These are phyloP conservation scores for Cephus spinipes DNA, from an alignment of 2,888 invertebrate genomes.

Conservation along the genomic window DNA sequence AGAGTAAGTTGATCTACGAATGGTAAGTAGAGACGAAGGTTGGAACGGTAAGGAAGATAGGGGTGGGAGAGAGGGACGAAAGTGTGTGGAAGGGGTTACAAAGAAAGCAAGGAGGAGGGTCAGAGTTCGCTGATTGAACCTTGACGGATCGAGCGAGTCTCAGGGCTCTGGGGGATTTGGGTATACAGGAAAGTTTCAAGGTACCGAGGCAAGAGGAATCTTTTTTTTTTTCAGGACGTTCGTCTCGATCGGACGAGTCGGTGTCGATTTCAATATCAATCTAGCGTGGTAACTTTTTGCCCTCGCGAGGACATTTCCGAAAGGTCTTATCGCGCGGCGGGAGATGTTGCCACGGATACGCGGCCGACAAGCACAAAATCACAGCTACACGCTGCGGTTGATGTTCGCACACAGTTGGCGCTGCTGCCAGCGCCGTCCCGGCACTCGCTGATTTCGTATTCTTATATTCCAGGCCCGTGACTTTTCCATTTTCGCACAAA, in stretches of 20 bases:
- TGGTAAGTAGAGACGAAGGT: neutral
- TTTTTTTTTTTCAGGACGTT: neutral
- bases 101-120: constrained; percentile 1
- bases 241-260: neutral
- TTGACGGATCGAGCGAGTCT: constrained; percentile 18
- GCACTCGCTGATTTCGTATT: constrained; percentile 22
- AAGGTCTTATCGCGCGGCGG: constrained; percentile 13
- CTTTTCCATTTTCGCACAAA: constrained; percentile 53
- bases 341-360: neutral
- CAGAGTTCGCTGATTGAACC: constrained; percentile 22
- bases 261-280: constrained; percentile 10
- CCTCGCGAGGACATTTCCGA: constrained; percentile 1
- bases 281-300: constrained; percentile 7
- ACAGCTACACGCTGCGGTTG: neutral
- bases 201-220: neutral
- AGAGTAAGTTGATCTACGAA: neutral
- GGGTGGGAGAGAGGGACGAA: neutral
- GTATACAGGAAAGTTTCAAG: neutral
- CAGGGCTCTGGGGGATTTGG: neutral
- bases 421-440: constrained; percentile 3
- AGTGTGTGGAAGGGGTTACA: neutral
- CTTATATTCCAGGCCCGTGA: constrained; percentile 46
- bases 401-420: neutral
- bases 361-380: neutral
- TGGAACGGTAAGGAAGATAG: neutral